phyloP scores from a whole-genome alignment of 2,888 invertebrate species.

The Cordilura impudica region DNA sequence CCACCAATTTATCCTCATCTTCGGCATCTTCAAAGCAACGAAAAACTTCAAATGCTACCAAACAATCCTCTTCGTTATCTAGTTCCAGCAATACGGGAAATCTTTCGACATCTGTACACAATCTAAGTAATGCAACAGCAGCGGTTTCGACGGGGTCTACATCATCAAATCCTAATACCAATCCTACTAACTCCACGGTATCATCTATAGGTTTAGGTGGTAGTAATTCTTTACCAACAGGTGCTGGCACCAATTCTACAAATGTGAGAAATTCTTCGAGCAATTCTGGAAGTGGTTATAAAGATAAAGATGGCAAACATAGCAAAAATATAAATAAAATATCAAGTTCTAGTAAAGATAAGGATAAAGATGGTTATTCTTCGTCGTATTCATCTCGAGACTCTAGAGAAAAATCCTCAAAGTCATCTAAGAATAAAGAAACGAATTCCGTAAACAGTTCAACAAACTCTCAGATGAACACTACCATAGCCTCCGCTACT shows the following conservation, averaged over 20 bases:
- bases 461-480: constrained; percentile 40
- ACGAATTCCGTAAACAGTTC: constrained; percentile 6
- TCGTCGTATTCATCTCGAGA: constrained; percentile 73
- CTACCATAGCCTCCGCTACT: constrained; percentile 16
- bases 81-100: constrained; percentile 39
- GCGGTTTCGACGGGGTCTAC: constrained; percentile 48
- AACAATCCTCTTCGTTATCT: constrained; percentile 66
- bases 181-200: constrained; percentile 41
- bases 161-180: constrained; percentile 33
- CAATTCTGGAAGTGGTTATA: constrained; percentile 69
- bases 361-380: constrained; percentile 73
- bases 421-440: constrained; percentile 76
- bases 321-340: constrained; percentile 74
- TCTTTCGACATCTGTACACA: constrained; percentile 48
- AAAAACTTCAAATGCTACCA: constrained; percentile 73
- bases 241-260: constrained; percentile 63
- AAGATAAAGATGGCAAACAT: constrained; percentile 77
- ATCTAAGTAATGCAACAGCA: constrained; percentile 48
- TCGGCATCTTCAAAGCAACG: constrained; percentile 74
- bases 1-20: constrained; percentile 69
- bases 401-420: constrained; percentile 76
- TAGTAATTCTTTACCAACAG: constrained; percentile 53
- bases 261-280: constrained; percentile 64
- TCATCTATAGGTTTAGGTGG: constrained; percentile 54
- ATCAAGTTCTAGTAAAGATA: constrained; percentile 76